These are phyloP conservation scores for Acronicta alni DNA, from an alignment of 2,888 invertebrate species.

Conservation along the genomic window DNA sequence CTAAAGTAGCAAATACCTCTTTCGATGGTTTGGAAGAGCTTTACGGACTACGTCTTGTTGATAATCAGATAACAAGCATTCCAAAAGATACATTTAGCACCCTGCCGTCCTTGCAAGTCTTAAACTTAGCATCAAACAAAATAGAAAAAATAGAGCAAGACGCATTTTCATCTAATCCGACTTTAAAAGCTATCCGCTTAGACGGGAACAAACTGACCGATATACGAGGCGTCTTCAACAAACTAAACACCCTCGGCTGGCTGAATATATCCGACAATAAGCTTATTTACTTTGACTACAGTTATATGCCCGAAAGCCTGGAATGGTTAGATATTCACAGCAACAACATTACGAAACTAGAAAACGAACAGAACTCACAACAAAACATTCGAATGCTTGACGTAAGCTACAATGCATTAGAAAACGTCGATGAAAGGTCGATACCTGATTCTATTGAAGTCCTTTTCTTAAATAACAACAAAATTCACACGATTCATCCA, in stretches of 20 bases:
- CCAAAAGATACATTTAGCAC: slow-evolving; percentile 93
- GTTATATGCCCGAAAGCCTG: slow-evolving; percentile 92
- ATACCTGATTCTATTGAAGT: slow-evolving; percentile 93
- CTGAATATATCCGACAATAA: slow-evolving; percentile 94
- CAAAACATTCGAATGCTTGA: slow-evolving; percentile 93
- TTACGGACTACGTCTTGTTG: slow-evolving; percentile 93
- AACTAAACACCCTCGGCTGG: slow-evolving; percentile 93
- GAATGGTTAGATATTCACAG: slow-evolving; percentile 95
- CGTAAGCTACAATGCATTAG: slow-evolving; percentile 92
- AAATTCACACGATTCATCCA: slow-evolving; percentile 91
- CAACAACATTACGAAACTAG: slow-evolving; percentile 93
- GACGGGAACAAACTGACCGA: slow-evolving; percentile 94
- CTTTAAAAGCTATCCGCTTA: slow-evolving; percentile 92
- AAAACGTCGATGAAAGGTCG: slow-evolving; percentile 91
- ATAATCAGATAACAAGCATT: slow-evolving; percentile 93
- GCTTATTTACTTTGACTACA: slow-evolving; percentile 94
- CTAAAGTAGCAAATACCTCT: slow-evolving; percentile 91
- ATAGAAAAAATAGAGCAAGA: slow-evolving; percentile 93
- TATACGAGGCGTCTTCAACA: slow-evolving; percentile 93
- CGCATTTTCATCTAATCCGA: slow-evolving; percentile 93
- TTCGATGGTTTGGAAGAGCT: slow-evolving; percentile 93
- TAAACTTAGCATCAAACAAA: slow-evolving; percentile 94
- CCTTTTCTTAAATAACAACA: slow-evolving; percentile 93
- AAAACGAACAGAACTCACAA: slow-evolving; percentile 92
- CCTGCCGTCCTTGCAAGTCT: slow-evolving; percentile 92